Percentiles rank a stretch among this genome's conserved stretches.
Evolutionary conservation across 1,140 invertebrate genomes (phyloP).

Genomic region (Camponotus floridanus): DNA sequence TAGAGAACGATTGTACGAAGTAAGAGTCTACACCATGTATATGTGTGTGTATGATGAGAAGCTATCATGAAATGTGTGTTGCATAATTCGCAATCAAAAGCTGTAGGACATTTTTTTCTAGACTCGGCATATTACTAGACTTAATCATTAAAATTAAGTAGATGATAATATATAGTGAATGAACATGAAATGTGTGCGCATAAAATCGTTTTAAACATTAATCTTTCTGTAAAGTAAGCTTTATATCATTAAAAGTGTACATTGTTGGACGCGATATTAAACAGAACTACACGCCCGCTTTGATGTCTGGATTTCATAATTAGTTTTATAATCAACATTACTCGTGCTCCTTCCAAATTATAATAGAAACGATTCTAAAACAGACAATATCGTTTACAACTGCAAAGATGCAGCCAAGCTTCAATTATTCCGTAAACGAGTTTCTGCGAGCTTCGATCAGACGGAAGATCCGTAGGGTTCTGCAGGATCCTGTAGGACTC

Average conservation of each 20-base stretch:
- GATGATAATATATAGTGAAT: constrained; percentile 1
- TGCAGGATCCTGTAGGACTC: constrained; percentile 71
- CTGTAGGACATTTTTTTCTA: constrained; percentile 13
- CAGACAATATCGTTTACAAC: not conserved
- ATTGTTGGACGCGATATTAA: constrained; percentile 28
- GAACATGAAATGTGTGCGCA: constrained; percentile 1
- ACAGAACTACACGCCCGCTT: not conserved
- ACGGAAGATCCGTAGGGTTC: constrained; percentile 56
- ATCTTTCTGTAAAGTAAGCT: constrained; percentile 20
- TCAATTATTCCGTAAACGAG: constrained; percentile 29
- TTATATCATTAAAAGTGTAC: constrained; percentile 4
- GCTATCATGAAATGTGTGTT: constrained; percentile 27
- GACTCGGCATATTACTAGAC: constrained; percentile 3
- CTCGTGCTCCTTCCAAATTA: not conserved
- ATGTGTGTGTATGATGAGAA: constrained; percentile 3
- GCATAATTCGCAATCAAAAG: constrained; percentile 42
- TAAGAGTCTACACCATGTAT: constrained; percentile 14
- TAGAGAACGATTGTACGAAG: constrained; percentile 39
- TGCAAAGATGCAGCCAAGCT: not conserved
- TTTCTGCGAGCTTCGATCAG: constrained; percentile 13
- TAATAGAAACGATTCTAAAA: constrained; percentile 8
- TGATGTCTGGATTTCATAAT: not conserved
- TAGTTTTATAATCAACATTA: not conserved
- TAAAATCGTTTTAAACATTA: constrained; percentile 16
- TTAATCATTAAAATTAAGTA: constrained; percentile 51